Base-by-base conservation (phyloP, 1,140 invertebrate species). In the Mactra quadrangularis region DNA sequence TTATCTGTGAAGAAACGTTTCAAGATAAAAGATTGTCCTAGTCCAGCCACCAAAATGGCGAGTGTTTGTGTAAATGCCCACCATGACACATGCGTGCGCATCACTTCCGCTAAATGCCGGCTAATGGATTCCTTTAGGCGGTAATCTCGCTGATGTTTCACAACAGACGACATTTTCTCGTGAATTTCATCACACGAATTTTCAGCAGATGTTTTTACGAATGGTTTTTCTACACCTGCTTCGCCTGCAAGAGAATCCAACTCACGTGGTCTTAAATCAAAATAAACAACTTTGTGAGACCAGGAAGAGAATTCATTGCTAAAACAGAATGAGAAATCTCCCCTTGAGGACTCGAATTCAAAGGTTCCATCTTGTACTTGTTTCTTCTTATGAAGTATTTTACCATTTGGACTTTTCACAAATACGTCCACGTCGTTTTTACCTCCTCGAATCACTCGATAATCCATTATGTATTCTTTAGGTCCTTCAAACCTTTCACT, bases 301-400 rank as follows among this genome's bases (percentile, higher is more conserved):
- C 99, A 98, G 50, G 98, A 99, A 60, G 98, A 99, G 93, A 99
- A 99, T 92, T 99, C 98, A 94, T 99, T 99, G 89, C 97, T 98
- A 92, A 99, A 99, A 93, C 99, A 99, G 1, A 96, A 96, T 55
- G 88, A 89, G 89, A 98, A 98, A 9, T 96, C 94, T 83, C 97
- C 97, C 86, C 94, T 94, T 41, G 95, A 94, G 13, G 97, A 95
- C 35, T 95, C 95, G 93, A 98, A 99, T 59, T 95, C 95, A 91
- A 97, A 96, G 1, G 96, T 97, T 92, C 98, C 97, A 93, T 97
- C 98, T 86, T 97, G 97, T 87, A 95, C 96, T 93, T 97, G 98
- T 6, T 96, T 94, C 94, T 97, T 96, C 86, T 96, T 95, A 93
- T 99, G 99, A 53, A 99, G 94, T 25, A 98, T 95, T 93, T 97